Evolutionary conservation across 2,888 invertebrate genomes (phyloP), one percentile per base, ranked within the genome.

Genomic region (Phania funesta): DNA sequence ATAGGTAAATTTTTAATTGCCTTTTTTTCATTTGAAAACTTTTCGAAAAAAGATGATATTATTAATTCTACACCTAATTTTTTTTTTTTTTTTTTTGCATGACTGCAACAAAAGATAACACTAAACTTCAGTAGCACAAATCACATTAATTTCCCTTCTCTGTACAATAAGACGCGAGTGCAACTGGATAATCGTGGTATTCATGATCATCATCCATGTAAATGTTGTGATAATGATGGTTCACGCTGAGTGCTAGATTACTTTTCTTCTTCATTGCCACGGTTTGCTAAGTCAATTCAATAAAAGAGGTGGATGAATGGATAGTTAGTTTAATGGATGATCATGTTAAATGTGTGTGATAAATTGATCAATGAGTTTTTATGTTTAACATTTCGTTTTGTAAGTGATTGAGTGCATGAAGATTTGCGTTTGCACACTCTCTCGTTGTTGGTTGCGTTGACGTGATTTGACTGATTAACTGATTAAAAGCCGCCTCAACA

Each of bases 391-490:
- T 35, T 24, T 35, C 32, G 13, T 26, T 54, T 77, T 32, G 20
- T 5, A 26, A 29, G 48, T 60, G 16, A 60, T 22, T 70, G 41
- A 48, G 26, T 18, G 26, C 16, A 54, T 11, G 11, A 35, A 29
- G 24, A 46, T 8, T 13, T 54, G 4, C 26, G 7, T 76, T 76
- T 73, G 29, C 22, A 50, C 38, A 38, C 50, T 32, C 44, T 67
- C 60, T 46, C 38, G 16, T 58, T 58, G 75, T 32, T 46, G 20
- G 38, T 41, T 41, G n/a, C 46, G 35, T 38, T 74, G 71, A 83
- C 84, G 84, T 84, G 84, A 81, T 81, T 80, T 74, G 84, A 84
- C 83, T 84, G 71, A 79, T 81, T 77, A 83, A 83, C 78, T 60
- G 67, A 26, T n/a, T 3, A 32, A 48, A 60, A 79, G 71, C 79